Evolutionary conservation across 2,113 vertebrate species (phyloP), one percentile per base, ranked within the genome.

Genomic region (Halcyon senegalensis): DNA sequence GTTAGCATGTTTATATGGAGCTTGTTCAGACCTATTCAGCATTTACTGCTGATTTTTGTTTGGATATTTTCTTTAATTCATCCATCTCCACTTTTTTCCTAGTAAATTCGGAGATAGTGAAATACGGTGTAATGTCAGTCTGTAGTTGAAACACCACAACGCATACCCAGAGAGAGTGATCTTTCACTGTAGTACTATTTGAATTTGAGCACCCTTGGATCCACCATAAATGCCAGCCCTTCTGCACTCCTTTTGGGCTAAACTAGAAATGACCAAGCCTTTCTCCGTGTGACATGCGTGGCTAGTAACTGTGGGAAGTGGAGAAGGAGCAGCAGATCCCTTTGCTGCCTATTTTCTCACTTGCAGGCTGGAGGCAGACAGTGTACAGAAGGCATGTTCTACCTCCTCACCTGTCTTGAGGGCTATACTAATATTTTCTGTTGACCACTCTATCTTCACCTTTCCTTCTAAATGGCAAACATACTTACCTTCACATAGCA

Each of bases 281-380:
- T 63, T 43, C 60, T 85, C 19, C 7, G 4, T 9, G 27, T 16
- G 56, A 5, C 16, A 13, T 44, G 62, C 1, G 0, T 28, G 41
- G 16, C 37, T 37, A 23, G 2, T 21, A 37, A 24, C 17, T 24
- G 30, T 1, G 1, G 7, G 18, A 55, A 31, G 5, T 7, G 4
- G 24, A 24, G 23, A 20, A 37, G 75, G 64, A 33, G 19, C 56
- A 64, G 28, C 21, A 66, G 20, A 14, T 44, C 18, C 28, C 51
- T 44, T 69, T 48, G 28, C 70, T 50, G n/a, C 53, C 20, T 23
- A 7, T 69, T 83, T 69, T 53, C 17, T 43, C 10, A 11, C 9
- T 33, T 31, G 21, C 8, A 37, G 66, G n/a, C 10, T 43, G 13
- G 21, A 33, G 16, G 8, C 15, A 19, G 46, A 6, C 6, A 17